Evolutionary conservation across 1,140 invertebrate genomes (phyloP), one percentile per base, ranked within the genome.

Genomic region (Drosophila orena): DNA sequence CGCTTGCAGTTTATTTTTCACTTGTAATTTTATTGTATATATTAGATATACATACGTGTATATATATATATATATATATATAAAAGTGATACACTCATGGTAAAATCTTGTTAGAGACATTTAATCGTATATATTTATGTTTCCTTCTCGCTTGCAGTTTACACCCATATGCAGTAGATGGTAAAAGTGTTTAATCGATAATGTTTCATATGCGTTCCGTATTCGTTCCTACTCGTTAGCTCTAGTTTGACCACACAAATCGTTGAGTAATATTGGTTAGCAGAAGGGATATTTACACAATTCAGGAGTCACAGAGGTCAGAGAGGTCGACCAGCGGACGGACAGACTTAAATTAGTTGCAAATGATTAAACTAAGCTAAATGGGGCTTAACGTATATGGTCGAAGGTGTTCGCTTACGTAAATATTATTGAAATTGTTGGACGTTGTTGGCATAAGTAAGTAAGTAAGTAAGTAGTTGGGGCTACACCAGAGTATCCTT

Each of bases 61-160:
- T 71, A 30, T 30, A 7, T 30, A 65, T 86, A 89, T 84, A 88
- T 24, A 24, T 24, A 24, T 24, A 24, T 24, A 65, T 86, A 89
- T 84, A 88, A 88, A 88, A 89, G 84, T 89, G 84, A 88, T 84
- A 88, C 84, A 80, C 79, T 79, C 84, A 88, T 84, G 77, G 79
- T 88, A 88, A 88, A 88, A 88, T 88, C 79, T 89, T 89, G 83
- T 88, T 84, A 89, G 84, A 89, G 84, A 88, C 79, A 89, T 68
- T 75, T 81, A 86, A 77, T 75, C 50, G 77, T 68, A 66, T 61
- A 55, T 64, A 57, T 77, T 60, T 61, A 55, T 52, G 47, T 73
- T 57, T 69, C 24, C 34, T 14, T 40, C 68, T 71, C 27, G 52
- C 35, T 71, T 58, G 15, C 12, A 20, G 62, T 73, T 58, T 53